Evolutionary conservation across 2,888 invertebrate genomes (phyloP).

Genomic region (Glaucopsyche alexis): DNA sequence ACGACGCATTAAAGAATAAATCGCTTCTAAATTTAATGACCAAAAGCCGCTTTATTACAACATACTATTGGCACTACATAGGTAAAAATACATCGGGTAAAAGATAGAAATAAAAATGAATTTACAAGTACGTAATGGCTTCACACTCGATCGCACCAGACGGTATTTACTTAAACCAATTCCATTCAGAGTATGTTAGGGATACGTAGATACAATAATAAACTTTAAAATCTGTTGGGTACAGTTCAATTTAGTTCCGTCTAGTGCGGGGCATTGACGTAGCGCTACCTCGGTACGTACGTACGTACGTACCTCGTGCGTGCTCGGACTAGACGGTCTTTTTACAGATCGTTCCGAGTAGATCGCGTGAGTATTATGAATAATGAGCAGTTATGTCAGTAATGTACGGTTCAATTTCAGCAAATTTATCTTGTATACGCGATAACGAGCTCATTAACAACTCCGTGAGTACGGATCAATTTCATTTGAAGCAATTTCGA

Average conservation of each 20-base stretch:
- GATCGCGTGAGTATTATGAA: neutral
- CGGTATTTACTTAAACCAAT: neutral
- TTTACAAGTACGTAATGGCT: conserved; percentile 26
- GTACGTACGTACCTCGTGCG: neutral
- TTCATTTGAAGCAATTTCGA: neutral
- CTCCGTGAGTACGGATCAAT: neutral
- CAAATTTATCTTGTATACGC: neutral
- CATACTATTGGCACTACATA: conserved; percentile 29
- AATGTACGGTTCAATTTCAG: neutral
- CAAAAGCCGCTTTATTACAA: conserved; percentile 21
- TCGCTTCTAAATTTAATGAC: conserved; percentile 23
- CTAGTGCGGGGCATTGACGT: conserved; percentile 14
- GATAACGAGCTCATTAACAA: neutral
- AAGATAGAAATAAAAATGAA: conserved; percentile 25
- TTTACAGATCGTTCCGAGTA: neutral
- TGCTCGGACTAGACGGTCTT: conserved; percentile 31
- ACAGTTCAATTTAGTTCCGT: neutral
- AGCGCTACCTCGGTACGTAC: conserved; percentile 12
- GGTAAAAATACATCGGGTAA: conserved; percentile 26
- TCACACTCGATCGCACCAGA: conserved; percentile 19
- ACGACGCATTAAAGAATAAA: conserved; percentile 26
- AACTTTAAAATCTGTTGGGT: neutral
- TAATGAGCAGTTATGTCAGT: neutral
- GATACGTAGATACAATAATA: conserved; percentile 1
- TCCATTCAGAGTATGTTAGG: neutral